A percentile compares a stretch with the other conserved stretches of the same genome.
Evolutionary conservation across 2,888 invertebrate species (phyloP).

Genomic region (Lacanobia oleracea): DNA sequence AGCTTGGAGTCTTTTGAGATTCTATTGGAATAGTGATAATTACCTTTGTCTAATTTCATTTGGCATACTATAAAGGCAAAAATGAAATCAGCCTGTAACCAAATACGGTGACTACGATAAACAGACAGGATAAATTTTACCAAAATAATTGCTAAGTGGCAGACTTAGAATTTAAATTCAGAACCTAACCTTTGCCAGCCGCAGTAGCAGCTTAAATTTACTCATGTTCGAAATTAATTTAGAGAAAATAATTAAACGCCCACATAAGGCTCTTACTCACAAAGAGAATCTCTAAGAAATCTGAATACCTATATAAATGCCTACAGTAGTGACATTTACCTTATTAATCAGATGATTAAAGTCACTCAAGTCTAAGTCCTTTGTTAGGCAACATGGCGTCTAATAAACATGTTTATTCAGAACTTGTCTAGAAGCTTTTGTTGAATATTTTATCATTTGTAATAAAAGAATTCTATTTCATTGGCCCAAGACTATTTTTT

Average conservation of each 20-base stretch:
- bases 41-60: no score
- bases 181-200: background rate
- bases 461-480: constrained; percentile 48
- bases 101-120: background rate
- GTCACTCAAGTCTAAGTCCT: constrained; percentile 20
- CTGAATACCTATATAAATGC: background rate
- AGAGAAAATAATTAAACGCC: constrained; percentile 18
- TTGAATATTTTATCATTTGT: constrained; percentile 35
- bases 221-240: background rate
- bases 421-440: constrained; percentile 27
- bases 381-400: constrained; percentile 19
- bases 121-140: background rate
- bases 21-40: no score
- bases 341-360: constrained; percentile 41
- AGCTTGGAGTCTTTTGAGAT: no score
- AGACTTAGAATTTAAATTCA: background rate
- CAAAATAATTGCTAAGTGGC: background rate
- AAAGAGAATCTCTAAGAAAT: constrained; percentile 14
- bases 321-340: constrained; percentile 3
- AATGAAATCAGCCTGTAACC: no score
- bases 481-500: constrained; percentile 9
- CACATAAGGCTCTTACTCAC: background rate
- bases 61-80: no score
- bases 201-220: background rate
- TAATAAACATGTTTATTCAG: constrained; percentile 45